Evolutionary conservation across 1,140 invertebrate genomes (phyloP).

Genomic region (Chlorops oryzae): DNA sequence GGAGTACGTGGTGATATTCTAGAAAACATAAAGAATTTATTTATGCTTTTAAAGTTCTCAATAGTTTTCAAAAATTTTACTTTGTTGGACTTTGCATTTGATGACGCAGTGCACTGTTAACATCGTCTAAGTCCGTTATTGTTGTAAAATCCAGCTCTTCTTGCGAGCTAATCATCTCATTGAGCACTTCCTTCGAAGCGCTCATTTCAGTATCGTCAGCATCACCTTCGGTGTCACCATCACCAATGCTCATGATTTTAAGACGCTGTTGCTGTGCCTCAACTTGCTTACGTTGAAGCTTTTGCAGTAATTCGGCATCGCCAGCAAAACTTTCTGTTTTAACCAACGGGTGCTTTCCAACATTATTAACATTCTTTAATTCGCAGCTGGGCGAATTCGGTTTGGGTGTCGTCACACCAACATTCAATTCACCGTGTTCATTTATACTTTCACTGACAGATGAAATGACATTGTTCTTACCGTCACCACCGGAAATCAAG

Average conservation of each 20-base stretch:
- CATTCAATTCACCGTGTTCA: too few species aligned
- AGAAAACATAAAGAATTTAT: slow-evolving; percentile 4
- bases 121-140: slow-evolving; percentile 20
- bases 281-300: slow-evolving; percentile 52
- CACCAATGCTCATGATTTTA: slow-evolving; percentile 40
- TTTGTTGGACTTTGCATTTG: slow-evolving; percentile 47
- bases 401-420: slow-evolving; percentile 14
- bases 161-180: slow-evolving; percentile 32
- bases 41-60: too few species aligned
- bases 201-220: slow-evolving; percentile 16
- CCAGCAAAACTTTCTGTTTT: slow-evolving; percentile 66
- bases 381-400: slow-evolving; percentile 49
- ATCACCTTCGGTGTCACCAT: slow-evolving; percentile 25
- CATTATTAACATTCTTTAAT: too few species aligned
- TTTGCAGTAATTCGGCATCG: slow-evolving; percentile 67
- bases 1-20: slow-evolving; percentile 68
- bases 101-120: slow-evolving; percentile 21
- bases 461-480: too few species aligned
- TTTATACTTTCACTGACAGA: too few species aligned
- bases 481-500: slow-evolving; percentile 48
- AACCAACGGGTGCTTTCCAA: slow-evolving; percentile 48
- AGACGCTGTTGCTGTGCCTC: slow-evolving; percentile 34
- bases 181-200: not conserved
- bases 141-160: slow-evolving; percentile 45
- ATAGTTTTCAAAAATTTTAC: slow-evolving; percentile 35